Base-by-base conservation (phyloP, 2,113 vertebrate species). In the Xenus cinereus region DNA sequence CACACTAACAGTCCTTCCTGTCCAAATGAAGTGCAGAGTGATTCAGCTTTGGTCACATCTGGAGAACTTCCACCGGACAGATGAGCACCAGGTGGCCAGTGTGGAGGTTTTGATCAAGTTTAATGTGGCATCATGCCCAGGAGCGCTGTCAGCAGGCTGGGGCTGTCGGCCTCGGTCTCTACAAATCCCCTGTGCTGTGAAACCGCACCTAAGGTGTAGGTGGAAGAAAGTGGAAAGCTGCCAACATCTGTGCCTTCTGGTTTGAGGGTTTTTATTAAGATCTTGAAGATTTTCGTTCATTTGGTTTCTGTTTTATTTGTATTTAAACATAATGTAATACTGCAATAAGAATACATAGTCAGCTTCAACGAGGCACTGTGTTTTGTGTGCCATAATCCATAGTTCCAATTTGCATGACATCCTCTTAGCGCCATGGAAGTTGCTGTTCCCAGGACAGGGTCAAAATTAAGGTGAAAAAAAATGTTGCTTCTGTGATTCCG, bases 301-400 rank as follows among this genome's bases (percentile, higher is more conserved):
- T 72, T 64, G 7, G 3, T 50, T 91, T 67, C 22, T 82, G 30
- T 3, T 72, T 66, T 57, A 20, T 69, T 87, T 89, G 24, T 56
- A 24, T 48, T 80, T 75, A 72, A 84, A 68, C 27, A 66, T 72
- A 46, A 57, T 11, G 1, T 67, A 63, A 67, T 53, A 28, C n/a
- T 60, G 48, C 30, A 82, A 27, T 64, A 60, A 87, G 43, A 79
- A 66, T 57, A 32, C 14, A 9, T 23, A 14, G 15, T 56, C 30
- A 81, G 18, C 9, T 82, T 81, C 60, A 76, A 3, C 4, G 5
- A 33, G 15, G 35, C 0, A 0, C 18, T 81, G 39, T 12, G 14
- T 43, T 81, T 75, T 76, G 4, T 0, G 0, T 32, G 8, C 41
- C 12, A 7, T 57, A 53, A 75, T 43, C 41, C 22, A 45, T 51